A percentile compares a stretch with the other conserved stretches of the same genome.
phyloP scores from a whole-genome alignment of 2,888 invertebrate genomes.

The Salticus scenicus region DNA sequence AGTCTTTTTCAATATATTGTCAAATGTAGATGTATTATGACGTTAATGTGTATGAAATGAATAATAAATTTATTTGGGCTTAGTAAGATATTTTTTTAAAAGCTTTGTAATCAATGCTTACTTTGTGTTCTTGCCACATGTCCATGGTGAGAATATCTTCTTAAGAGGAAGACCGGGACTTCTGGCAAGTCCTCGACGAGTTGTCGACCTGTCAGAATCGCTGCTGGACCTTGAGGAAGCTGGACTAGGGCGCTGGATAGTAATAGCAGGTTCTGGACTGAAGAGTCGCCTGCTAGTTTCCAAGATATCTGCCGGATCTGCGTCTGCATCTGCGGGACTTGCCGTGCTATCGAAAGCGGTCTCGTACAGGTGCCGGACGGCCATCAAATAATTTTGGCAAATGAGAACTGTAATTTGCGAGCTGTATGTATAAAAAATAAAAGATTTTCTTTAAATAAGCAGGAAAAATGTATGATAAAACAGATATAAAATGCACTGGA shows the following conservation, averaged over 20 bases:
- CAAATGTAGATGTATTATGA: too few relatives aligned
- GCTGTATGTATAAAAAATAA: not conserved
- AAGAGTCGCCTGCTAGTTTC: slow-evolving; percentile 52
- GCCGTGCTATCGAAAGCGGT: slow-evolving; percentile 64
- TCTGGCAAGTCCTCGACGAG: not conserved
- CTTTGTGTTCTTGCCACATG: slow-evolving; percentile 14
- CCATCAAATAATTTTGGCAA: not conserved
- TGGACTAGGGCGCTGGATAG: slow-evolving; percentile 33
- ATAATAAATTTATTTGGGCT: too few relatives aligned
- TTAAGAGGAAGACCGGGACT: slow-evolving; percentile 46
- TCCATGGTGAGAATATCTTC: slow-evolving; percentile 46
- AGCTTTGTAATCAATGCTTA: too few relatives aligned
- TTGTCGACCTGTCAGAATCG: slow-evolving; percentile 25
- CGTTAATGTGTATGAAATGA: too few relatives aligned
- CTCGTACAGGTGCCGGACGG: slow-evolving; percentile 34
- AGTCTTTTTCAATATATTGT: too few relatives aligned
- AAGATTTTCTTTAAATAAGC: too few relatives aligned
- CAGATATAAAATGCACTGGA: too few relatives aligned
- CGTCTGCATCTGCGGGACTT: slow-evolving; percentile 27
- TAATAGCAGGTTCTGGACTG: slow-evolving; percentile 35
- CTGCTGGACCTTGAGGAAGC: slow-evolving; percentile 53
- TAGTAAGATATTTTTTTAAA: too few relatives aligned
- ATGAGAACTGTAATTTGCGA: not conserved
- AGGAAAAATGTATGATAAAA: too few relatives aligned
- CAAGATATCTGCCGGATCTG: slow-evolving; percentile 43